phyloP scores from a whole-genome alignment of 1,140 invertebrate genomes.

The Agrilus planipennis region DNA sequence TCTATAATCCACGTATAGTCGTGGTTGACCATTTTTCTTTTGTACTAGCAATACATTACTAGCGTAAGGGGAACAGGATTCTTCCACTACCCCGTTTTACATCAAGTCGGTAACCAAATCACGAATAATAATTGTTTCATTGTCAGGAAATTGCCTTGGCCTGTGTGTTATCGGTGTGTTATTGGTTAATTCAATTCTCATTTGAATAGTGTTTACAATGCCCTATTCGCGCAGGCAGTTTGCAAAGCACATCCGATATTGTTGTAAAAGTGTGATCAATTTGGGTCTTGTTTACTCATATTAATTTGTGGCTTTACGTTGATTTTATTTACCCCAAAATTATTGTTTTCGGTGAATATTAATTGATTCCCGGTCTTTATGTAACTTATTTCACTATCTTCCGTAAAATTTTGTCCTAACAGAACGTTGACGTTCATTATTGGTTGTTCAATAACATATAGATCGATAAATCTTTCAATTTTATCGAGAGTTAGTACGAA shows the following conservation, averaged over 20 bases:
- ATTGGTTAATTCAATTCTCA: conserved; percentile 6
- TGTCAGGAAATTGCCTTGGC: conserved; percentile 1
- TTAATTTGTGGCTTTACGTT: too few species aligned
- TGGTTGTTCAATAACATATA: too few species aligned
- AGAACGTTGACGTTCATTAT: too few species aligned
- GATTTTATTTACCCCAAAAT: too few species aligned
- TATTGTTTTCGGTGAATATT: too few species aligned
- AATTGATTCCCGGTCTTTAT: too few species aligned
- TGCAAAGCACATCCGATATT: conserved; percentile 1
- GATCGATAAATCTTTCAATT: too few species aligned
- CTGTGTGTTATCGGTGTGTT: not conserved
- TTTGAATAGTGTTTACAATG: conserved; percentile 3
- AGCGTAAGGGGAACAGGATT: conserved; percentile 22
- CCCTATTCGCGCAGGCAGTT: not conserved
- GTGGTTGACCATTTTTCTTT: conserved; percentile 22
- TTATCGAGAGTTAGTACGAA: too few species aligned
- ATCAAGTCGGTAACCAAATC: conserved; percentile 11
- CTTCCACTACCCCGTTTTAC: conserved; percentile 15
- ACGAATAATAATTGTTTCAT: not conserved
- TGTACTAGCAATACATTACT: conserved; percentile 22
- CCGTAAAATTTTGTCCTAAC: too few species aligned
- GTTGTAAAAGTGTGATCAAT: not conserved
- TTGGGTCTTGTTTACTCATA: too few species aligned
- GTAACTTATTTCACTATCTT: too few species aligned
- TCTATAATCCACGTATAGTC: conserved; percentile 34